A percentile compares a stretch with the other conserved stretches of the same genome.
Evolutionary conservation across 1,140 invertebrate genomes (phyloP).

Genomic region (Diachasma alloeum): DNA sequence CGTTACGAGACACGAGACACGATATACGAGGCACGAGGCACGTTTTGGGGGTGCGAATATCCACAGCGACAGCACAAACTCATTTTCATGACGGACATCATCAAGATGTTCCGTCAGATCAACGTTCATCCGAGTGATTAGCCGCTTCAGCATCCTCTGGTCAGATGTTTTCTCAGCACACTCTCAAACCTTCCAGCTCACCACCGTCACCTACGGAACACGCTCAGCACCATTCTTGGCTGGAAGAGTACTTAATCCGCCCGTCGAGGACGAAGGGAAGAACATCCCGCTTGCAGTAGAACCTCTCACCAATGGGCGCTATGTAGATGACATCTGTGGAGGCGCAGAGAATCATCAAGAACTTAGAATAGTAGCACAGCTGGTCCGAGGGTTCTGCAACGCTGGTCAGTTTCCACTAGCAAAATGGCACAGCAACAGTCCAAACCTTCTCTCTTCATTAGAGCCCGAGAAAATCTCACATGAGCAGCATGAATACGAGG

Average conservation of each 20-base stretch:
- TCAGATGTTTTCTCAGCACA: not conserved
- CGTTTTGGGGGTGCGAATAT: too few species aligned
- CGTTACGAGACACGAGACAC: too few species aligned
- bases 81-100: slow-evolving; percentile 19
- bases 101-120: slow-evolving; percentile 41
- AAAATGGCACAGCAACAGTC: slow-evolving; percentile 23
- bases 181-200: slow-evolving; percentile 31
- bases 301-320: not conserved
- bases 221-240: slow-evolving; percentile 33
- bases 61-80: not conserved
- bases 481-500: not conserved
- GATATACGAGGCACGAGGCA: too few species aligned
- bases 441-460: not conserved
- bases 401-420: slow-evolving; percentile 24
- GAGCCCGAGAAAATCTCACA: too few species aligned
- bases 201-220: slow-evolving; percentile 44
- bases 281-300: slow-evolving; percentile 29
- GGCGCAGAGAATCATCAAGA: not conserved
- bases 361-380: not conserved
- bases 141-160: not conserved
- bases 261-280: slow-evolving; percentile 37
- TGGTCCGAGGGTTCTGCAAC: not conserved
- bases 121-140: slow-evolving; percentile 38
- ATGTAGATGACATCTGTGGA: not conserved
- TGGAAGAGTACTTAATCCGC: slow-evolving; percentile 41